A percentile compares a stretch with the other conserved stretches of the same genome.
Evolutionary conservation across 1,140 invertebrate species (phyloP).

Genomic region (Potamilus streckersoni): DNA sequence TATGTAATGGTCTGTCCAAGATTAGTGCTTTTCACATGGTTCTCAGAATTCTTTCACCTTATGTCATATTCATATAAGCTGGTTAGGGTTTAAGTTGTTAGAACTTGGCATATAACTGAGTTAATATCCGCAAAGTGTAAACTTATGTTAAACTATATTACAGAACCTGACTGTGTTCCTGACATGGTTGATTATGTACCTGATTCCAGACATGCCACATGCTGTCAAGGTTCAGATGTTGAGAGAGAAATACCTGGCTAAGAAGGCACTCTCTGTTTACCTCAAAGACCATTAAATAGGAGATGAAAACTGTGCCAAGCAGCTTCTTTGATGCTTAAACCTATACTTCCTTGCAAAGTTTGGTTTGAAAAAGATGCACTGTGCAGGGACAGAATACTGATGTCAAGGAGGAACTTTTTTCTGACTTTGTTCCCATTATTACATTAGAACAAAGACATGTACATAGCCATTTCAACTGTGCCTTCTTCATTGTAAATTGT

Average conservation of each 20-base stretch:
- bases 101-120: background rate
- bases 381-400: too few relatives aligned
- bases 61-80: constrained; percentile 1
- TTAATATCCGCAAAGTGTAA: background rate
- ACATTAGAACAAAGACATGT: too few relatives aligned
- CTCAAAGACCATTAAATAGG: constrained; percentile 62
- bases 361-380: too few relatives aligned
- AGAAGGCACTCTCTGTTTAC: constrained; percentile 84
- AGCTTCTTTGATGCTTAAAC: too few relatives aligned
- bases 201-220: constrained; percentile 87
- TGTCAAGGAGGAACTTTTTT: too few relatives aligned
- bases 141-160: constrained; percentile 53
- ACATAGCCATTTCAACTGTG: too few relatives aligned
- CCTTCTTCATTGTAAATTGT: too few relatives aligned
- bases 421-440: too few relatives aligned
- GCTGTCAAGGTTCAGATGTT: constrained; percentile 82
- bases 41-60: constrained; percentile 10
- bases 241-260: constrained; percentile 87
- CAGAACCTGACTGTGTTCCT: constrained; percentile 87
- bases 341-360: too few relatives aligned
- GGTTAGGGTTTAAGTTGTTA: background rate
- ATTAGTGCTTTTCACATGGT: constrained; percentile 1
- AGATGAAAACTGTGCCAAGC: background rate
- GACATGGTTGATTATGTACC: constrained; percentile 85
- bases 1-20: background rate